phyloP scores from a whole-genome alignment of 2,113 vertebrate genomes.

The Rhineura floridana region DNA sequence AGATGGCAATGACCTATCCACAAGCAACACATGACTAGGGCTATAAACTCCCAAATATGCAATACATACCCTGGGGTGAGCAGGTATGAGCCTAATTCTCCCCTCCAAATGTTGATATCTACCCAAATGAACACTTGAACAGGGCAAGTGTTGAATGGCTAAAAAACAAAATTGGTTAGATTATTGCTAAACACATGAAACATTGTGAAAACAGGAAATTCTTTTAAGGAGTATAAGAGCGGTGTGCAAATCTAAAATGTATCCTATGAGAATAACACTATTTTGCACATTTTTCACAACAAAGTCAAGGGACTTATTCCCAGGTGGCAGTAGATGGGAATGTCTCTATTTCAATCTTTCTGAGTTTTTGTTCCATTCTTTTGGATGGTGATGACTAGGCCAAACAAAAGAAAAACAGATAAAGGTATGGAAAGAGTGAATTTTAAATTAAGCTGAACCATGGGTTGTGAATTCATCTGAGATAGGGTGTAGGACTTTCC shows the following conservation, averaged over 20 bases:
- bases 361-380: conserved; percentile 44
- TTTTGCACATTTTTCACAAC: background rate
- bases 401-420: conserved; percentile 35
- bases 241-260: background rate
- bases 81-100: background rate
- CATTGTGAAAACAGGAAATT: background rate
- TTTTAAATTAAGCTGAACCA: conserved; percentile 29
- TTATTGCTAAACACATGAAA: background rate
- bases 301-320: conserved; percentile 42
- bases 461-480: conserved; percentile 34
- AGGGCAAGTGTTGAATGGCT: background rate
- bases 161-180: background rate
- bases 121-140: background rate
- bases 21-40: no score
- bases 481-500: conserved; percentile 28
- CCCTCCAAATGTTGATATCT: background rate
- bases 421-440: conserved; percentile 15
- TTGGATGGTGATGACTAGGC: background rate
- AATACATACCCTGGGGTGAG: no score
- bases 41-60: no score
- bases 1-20: no score
- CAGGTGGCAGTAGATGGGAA: conserved; percentile 58
- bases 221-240: background rate
- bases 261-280: background rate
- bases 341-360: conserved; percentile 59